phyloP scores from a whole-genome alignment of 2,888 invertebrate genomes.

The Hydraecia micacea region DNA sequence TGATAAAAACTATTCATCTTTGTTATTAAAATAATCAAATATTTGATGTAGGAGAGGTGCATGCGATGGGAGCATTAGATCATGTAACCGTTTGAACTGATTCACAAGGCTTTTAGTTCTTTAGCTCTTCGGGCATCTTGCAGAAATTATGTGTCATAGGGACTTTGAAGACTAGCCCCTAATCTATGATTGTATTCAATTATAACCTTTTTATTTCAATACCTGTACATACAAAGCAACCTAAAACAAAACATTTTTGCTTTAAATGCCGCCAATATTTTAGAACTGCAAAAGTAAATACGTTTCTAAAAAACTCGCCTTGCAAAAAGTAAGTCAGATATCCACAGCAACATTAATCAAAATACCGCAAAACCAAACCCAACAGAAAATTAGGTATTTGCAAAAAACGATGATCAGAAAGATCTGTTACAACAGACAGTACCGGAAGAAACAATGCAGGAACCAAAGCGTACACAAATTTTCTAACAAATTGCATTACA shows the following conservation, averaged over 20 bases:
- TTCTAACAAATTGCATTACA: constrained; percentile 45
- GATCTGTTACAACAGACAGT: background rate
- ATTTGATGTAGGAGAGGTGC: background rate
- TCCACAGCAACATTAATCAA: background rate
- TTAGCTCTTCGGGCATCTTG: background rate
- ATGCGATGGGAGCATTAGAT: constrained; percentile 18
- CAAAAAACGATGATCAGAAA: constrained; percentile 1
- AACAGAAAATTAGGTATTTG: background rate
- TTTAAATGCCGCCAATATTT: background rate
- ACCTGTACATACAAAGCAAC: background rate
- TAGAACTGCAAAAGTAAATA: background rate
- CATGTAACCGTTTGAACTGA: background rate
- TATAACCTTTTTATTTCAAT: background rate
- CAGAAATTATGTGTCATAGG: background rate
- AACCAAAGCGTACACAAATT: constrained; percentile 1
- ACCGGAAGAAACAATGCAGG: background rate
- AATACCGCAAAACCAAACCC: constrained; percentile 14
- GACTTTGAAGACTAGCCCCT: background rate
- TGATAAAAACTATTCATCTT: constrained; percentile 16
- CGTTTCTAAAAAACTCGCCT: background rate
- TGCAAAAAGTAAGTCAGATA: background rate
- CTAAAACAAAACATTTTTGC: background rate
- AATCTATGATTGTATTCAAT: too few species aligned
- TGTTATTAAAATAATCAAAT: constrained; percentile 21
- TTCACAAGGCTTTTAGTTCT: background rate